These are phyloP conservation scores for Cataglyphis altisquamis DNA, from an alignment of 2,888 invertebrate genomes.

Conservation along the genomic window DNA sequence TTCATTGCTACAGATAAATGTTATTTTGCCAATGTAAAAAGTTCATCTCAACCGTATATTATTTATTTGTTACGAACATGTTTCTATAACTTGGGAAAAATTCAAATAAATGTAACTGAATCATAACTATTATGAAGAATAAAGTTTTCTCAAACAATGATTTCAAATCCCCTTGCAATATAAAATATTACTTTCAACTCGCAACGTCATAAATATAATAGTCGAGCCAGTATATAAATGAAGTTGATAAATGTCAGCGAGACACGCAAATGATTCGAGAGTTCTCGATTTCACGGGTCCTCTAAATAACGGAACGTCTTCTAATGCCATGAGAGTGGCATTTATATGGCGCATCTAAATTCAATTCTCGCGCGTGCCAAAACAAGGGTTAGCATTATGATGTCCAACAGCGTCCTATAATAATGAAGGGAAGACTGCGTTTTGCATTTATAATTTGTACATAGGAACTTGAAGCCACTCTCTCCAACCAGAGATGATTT, in stretches of 20 bases:
- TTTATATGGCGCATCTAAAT: constrained; percentile 51
- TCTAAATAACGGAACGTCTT: constrained; percentile 25
- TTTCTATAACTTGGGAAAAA: too few species aligned
- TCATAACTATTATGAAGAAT: neutral
- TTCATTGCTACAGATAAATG: too few species aligned
- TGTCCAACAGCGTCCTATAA: neutral
- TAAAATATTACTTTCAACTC: neutral
- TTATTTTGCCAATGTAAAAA: too few species aligned
- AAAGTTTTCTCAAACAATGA: constrained; percentile 4
- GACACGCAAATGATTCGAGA: neutral
- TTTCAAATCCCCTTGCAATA: neutral
- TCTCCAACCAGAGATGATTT: constrained; percentile 17
- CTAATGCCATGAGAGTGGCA: constrained; percentile 50
- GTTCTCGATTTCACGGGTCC: neutral
- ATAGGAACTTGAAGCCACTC: constrained; percentile 31
- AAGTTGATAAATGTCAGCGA: constrained; percentile 62
- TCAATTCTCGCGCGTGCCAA: constrained; percentile 52
- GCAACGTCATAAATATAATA: neutral
- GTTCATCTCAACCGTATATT: too few species aligned
- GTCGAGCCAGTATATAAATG: neutral
- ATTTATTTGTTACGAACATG: too few species aligned
- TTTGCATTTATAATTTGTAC: constrained; percentile 30
- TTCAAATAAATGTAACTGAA: neutral
- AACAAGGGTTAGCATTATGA: constrained; percentile 17
- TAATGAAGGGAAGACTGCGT: constrained; percentile 28